Conservation (phyloP, 2,888 invertebrate genomes). For the Neuroscelio doddi region DNA sequence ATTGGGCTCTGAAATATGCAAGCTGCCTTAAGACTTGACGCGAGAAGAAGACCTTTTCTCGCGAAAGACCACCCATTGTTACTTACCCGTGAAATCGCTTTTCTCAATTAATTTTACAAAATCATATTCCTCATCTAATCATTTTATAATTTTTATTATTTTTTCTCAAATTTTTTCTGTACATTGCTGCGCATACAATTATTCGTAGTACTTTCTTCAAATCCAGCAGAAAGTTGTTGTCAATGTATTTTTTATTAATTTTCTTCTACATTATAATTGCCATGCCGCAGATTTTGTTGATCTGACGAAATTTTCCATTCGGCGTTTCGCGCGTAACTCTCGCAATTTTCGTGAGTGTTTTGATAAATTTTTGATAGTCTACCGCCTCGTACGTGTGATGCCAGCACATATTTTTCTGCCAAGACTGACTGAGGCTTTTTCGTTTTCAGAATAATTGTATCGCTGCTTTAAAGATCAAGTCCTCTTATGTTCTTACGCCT, state of each 20-base stretch:
- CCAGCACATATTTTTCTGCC: conserved; percentile 24
- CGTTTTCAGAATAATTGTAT: conserved; percentile 24
- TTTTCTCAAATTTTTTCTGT: too few species aligned
- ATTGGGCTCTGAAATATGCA: conserved; percentile 65
- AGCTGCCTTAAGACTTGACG: conserved; percentile 50
- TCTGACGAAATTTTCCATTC: conserved; percentile 16
- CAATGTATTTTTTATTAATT: too few species aligned
- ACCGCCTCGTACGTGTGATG: conserved; percentile 36
- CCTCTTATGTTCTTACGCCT: conserved; percentile 12
- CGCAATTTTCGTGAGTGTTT: conserved; percentile 43
- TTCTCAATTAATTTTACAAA: conserved; percentile 27
- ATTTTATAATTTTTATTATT: too few species aligned
- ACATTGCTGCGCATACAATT: too few species aligned
- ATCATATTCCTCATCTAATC: not conserved
- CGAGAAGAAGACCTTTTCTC: conserved; percentile 20
- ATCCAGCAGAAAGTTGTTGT: too few species aligned
- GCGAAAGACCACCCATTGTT: conserved; percentile 46
- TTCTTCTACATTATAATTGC: too few species aligned
- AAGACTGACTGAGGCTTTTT: conserved; percentile 33
- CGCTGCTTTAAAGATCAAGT: conserved; percentile 18
- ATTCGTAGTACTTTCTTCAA: too few species aligned
- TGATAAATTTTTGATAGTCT: conserved; percentile 36
- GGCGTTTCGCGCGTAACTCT: conserved; percentile 10
- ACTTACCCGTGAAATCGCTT: conserved; percentile 34
- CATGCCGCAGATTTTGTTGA: conserved; percentile 1